Percentiles rank a stretch among this genome's conserved stretches.
These are phyloP conservation scores for Globodera rostochiensis DNA, from an alignment of 1,140 invertebrate genomes.

Conservation along the genomic window DNA sequence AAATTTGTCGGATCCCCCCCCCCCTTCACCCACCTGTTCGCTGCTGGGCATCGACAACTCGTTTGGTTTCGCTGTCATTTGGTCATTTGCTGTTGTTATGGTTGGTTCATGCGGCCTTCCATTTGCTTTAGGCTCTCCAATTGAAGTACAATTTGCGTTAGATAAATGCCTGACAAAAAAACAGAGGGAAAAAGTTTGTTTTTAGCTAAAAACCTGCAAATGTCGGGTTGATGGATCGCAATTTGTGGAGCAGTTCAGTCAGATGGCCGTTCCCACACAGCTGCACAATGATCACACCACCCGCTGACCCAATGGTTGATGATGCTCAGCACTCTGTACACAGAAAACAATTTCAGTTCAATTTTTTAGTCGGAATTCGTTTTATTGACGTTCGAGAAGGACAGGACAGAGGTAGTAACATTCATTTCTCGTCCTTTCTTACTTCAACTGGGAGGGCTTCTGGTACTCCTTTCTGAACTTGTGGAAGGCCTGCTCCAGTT, in stretches of 20 bases:
- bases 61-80: not conserved
- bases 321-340: slow-evolving; percentile 82
- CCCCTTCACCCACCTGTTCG: not conserved
- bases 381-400: not conserved
- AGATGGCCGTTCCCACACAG: slow-evolving; percentile 58
- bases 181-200: not conserved
- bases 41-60: not conserved
- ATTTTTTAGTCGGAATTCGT: no score
- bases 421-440: no score
- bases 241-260: slow-evolving; percentile 60
- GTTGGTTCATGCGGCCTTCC: slow-evolving; percentile 19
- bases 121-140: slow-evolving; percentile 30
- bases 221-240: slow-evolving; percentile 95
- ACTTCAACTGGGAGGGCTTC: slow-evolving; percentile 93
- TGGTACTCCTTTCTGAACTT: slow-evolving; percentile 84
- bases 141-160: slow-evolving; percentile 82
- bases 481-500: slow-evolving; percentile 70
- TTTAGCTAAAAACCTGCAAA: slow-evolving; percentile 77
- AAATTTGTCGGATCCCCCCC: not conserved
- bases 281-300: slow-evolving; percentile 83
- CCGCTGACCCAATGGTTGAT: slow-evolving; percentile 95
- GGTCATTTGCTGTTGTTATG: not conserved
- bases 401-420: not conserved
- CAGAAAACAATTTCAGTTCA: no score
- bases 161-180: slow-evolving; percentile 80